Evolutionary conservation across 2,888 invertebrate genomes (phyloP).

Genomic region (Cremastinae sp.): DNA sequence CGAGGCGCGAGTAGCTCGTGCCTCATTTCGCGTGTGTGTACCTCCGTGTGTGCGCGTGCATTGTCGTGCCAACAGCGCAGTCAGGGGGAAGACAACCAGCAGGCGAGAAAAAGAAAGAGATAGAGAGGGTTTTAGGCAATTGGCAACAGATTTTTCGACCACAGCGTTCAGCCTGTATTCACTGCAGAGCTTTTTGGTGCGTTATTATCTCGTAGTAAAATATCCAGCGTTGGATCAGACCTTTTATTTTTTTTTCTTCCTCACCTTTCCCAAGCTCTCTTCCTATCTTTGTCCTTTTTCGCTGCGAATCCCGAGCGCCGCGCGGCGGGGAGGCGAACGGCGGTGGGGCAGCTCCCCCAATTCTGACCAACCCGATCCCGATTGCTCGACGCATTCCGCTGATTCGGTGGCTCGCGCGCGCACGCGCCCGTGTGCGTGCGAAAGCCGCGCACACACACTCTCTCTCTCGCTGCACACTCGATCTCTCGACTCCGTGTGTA

Average conservation of each 20-base stretch:
- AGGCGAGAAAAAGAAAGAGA: constrained; percentile 7
- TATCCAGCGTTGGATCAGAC: constrained; percentile 24
- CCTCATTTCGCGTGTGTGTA: constrained; percentile 16
- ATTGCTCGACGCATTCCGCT: constrained; percentile 69
- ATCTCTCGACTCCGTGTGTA: background rate
- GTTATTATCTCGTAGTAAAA: constrained; percentile 35
- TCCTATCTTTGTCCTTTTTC: constrained; percentile 36
- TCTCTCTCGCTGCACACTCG: background rate
- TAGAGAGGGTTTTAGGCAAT: background rate
- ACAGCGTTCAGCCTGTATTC: constrained; percentile 35
- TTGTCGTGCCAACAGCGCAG: constrained; percentile 11
- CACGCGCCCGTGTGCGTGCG: too few relatives aligned
- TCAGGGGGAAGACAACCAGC: background rate
- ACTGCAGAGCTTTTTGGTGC: constrained; percentile 50
- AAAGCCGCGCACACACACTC: background rate
- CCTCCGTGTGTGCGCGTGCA: constrained; percentile 14
- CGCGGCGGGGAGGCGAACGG: constrained; percentile 31
- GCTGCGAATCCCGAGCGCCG: constrained; percentile 40
- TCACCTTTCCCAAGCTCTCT: constrained; percentile 30
- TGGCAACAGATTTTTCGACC: constrained; percentile 28
- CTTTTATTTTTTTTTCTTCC: constrained; percentile 20
- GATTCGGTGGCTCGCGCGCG: constrained; percentile 56
- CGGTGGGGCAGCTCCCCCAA: constrained; percentile 64
- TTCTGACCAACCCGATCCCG: constrained; percentile 70
- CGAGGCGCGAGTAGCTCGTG: background rate